These are phyloP conservation scores for Petaurus breviceps DNA, from an alignment of 2,113 vertebrate species.

Conservation along the genomic window DNA sequence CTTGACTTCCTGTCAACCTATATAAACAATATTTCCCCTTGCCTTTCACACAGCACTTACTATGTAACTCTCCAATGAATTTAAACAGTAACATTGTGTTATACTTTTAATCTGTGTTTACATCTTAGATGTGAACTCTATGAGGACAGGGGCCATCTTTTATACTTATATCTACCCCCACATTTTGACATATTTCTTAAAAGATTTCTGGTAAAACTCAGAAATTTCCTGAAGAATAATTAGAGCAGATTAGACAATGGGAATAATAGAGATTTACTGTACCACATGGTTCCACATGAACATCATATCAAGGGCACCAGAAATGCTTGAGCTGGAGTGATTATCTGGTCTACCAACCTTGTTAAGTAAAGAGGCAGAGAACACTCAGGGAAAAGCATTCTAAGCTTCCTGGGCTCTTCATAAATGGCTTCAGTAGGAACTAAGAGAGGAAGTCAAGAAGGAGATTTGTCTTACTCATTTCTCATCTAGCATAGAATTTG, in stretches of 20 bases:
- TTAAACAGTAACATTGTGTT: background rate
- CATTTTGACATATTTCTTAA: slow-evolving; percentile 87
- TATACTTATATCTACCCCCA: slow-evolving; percentile 88
- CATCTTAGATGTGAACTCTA: background rate
- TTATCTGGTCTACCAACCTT: background rate
- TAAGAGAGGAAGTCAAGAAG: background rate
- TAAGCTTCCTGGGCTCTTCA: background rate
- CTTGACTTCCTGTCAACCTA: background rate
- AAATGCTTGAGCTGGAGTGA: background rate
- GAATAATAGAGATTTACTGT: fast-evolving
- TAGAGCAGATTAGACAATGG: background rate
- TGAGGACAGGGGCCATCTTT: background rate
- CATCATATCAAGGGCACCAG: background rate
- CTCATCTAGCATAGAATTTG: background rate
- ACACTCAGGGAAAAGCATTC: too few relatives aligned
- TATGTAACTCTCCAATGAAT: too few relatives aligned
- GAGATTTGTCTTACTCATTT: background rate
- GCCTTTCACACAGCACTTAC: background rate
- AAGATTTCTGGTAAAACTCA: slow-evolving; percentile 83
- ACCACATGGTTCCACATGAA: too few relatives aligned
- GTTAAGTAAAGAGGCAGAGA: background rate
- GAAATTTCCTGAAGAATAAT: slow-evolving; percentile 79
- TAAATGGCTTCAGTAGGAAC: background rate
- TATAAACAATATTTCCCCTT: background rate
- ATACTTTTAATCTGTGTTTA: background rate